Percentiles rank a stretch among this genome's conserved stretches.
Conservation (phyloP, 2,797 vertebrate genomes). For the Pampus argenteus region DNA sequence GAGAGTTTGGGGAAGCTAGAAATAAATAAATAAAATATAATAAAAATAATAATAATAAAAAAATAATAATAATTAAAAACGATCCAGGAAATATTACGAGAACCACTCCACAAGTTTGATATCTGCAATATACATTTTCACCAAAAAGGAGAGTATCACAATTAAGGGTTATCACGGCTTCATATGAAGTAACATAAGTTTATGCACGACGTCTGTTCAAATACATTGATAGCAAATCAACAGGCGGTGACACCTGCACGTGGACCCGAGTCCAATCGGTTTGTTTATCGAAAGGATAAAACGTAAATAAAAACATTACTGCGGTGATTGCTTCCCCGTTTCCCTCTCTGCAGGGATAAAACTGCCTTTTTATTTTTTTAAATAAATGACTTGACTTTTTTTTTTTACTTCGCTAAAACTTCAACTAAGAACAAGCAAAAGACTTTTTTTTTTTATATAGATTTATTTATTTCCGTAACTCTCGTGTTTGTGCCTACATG, state of each 20-base stretch:
- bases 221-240: slow-evolving; percentile 76
- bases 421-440: slow-evolving; percentile 65
- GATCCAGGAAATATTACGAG: slow-evolving; percentile 88
- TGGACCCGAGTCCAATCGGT: slow-evolving; percentile 47
- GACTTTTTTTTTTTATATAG: slow-evolving; percentile 58
- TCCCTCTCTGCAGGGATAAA: slow-evolving; percentile 48
- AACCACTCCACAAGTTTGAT: slow-evolving; percentile 96
- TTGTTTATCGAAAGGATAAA: slow-evolving; percentile 32
- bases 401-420: slow-evolving; percentile 66
- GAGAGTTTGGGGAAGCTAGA: slow-evolving; percentile 39
- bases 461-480: slow-evolving; percentile 53
- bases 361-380: slow-evolving; percentile 32
- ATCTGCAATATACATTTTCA: slow-evolving; percentile 95
- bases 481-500: slow-evolving; percentile 31
- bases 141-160: slow-evolving; percentile 89
- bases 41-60: slow-evolving; percentile 40
- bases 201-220: slow-evolving; percentile 82
- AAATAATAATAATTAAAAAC: slow-evolving; percentile 58
- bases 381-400: slow-evolving; percentile 61
- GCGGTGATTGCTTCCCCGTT: slow-evolving; percentile 37
- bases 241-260: slow-evolving; percentile 62
- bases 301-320: slow-evolving; percentile 24
- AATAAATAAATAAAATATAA: slow-evolving; percentile 15
- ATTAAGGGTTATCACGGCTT: slow-evolving; percentile 78
- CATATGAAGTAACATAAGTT: slow-evolving; percentile 83